Percentiles rank a stretch among this genome's conserved stretches.
Evolutionary conservation across 1,140 invertebrate species (phyloP).

Genomic region (Portunus trituberculatus): DNA sequence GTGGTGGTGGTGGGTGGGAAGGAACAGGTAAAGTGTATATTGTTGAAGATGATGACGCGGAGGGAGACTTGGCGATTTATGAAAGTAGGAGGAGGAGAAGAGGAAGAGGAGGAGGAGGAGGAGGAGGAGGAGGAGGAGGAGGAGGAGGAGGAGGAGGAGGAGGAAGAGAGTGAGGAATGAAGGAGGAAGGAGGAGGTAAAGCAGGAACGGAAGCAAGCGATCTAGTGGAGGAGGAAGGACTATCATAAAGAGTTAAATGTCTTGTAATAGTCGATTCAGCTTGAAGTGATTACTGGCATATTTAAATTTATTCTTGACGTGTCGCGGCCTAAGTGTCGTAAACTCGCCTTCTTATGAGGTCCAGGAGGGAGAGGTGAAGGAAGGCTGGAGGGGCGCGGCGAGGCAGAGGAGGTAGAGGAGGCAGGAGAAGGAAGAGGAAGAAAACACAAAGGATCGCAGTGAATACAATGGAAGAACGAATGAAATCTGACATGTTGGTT

Average conservation of each 20-base stretch:
- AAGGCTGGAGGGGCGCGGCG: neutral
- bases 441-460: neutral
- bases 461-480: neutral
- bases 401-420: neutral
- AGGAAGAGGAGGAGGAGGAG: neutral
- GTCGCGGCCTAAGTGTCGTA: neutral
- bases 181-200: neutral
- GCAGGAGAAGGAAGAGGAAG: neutral
- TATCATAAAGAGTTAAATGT: conserved; percentile 34
- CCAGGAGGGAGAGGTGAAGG: neutral
- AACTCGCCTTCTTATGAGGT: neutral
- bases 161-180: neutral
- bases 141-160: neutral
- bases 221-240: neutral
- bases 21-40: neutral
- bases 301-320: conserved; percentile 34
- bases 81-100: neutral
- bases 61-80: too few species aligned
- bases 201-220: neutral
- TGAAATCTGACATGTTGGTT: too few species aligned
- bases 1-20: neutral
- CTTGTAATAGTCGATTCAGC: conserved; percentile 40
- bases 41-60: too few species aligned
- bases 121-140: neutral
- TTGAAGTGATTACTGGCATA: conserved; percentile 34